Evolutionary conservation across 2,888 invertebrate genomes (phyloP), one percentile per base, ranked within the genome.

Genomic region (Sepiola atlantica): DNA sequence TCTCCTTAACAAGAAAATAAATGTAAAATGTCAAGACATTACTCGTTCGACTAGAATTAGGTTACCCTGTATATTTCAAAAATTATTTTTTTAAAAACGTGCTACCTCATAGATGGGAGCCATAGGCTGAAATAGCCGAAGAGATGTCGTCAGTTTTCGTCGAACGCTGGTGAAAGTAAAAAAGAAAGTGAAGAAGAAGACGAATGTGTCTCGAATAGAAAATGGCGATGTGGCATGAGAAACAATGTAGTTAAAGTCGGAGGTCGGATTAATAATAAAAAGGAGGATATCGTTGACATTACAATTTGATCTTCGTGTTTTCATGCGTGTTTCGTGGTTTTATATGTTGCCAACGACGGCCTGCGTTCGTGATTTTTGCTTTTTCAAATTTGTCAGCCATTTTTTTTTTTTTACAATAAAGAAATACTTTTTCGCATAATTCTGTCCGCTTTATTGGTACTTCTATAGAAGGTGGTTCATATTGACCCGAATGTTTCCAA

Each of bases 231-330:
- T 10, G 77, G n/a, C 16, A n/a, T 4, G n/a, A 77, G n/a, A 77
- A 77, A 77, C 12, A 16, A 77, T 77, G 77, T 77, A 77, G n/a
- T 77, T 77, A 77, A 77, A 77, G n/a, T n/a, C n/a, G 12, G 16
- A n/a, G 77, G 77, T 77, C 77, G 77, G 77, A 77, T n/a, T 77
- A n/a, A 77, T n/a, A 77, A 77, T n/a, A n/a, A n/a, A n/a, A 77
- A 77, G n/a, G n/a, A 77, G 28, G n/a, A 77, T 77, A n/a, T n/a
- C 77, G n/a, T 28, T 61, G 61, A 61, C 61, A 61, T 28, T 61
- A 61, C 61, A 61, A 24, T 24, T 61, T 61, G 61, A 61, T 61
- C 61, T 61, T 61, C 61, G 28, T 61, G 61, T 61, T 61, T 24
- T 61, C 61, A 45, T 28, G 61, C 77, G n/a, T 77, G 77, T n/a